These are phyloP conservation scores for Halictus quadricinctus DNA, from an alignment of 2,888 invertebrate species.

Conservation along the genomic window DNA sequence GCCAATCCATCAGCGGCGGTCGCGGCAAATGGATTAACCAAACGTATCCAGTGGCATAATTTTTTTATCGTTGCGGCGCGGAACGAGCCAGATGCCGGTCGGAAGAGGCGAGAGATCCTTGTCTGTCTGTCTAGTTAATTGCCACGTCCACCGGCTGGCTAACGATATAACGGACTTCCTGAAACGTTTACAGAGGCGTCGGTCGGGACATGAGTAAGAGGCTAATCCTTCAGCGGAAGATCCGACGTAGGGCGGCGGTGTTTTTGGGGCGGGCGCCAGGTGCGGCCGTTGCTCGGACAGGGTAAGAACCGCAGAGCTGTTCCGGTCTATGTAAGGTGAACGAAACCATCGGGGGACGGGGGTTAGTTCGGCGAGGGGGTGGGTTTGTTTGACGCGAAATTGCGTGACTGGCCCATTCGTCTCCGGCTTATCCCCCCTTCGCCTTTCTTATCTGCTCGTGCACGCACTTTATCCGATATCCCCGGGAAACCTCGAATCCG, in stretches of 20 bases:
- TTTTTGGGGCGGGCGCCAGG: conserved; percentile 65
- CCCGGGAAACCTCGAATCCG: conserved; percentile 65
- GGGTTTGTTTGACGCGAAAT: conserved; percentile 66
- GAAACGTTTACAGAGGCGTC: conserved; percentile 39
- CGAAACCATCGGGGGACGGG: conserved; percentile 10
- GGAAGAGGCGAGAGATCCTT: conserved; percentile 20
- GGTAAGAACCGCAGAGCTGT: conserved; percentile 62
- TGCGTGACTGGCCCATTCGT: conserved; percentile 77
- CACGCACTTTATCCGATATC: conserved; percentile 70
- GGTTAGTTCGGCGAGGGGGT: background rate
- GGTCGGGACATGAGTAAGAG: conserved; percentile 61
- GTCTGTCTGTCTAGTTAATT: conserved; percentile 54
- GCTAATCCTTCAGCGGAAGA: conserved; percentile 63
- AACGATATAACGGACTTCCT: conserved; percentile 43
- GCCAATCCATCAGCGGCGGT: background rate
- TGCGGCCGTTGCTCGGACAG: conserved; percentile 50
- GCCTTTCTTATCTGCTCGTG: conserved; percentile 67
- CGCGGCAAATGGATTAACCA: background rate
- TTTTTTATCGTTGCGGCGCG: conserved; percentile 11
- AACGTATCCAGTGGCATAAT: conserved; percentile 5
- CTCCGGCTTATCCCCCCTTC: conserved; percentile 73
- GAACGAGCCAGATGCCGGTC: background rate
- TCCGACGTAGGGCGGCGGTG: conserved; percentile 47
- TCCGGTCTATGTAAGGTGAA: conserved; percentile 39
- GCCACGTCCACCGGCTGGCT: conserved; percentile 23